These are phyloP conservation scores for Silurus meridionalis DNA, from an alignment of 2,113 vertebrate genomes.

Conservation along the genomic window DNA sequence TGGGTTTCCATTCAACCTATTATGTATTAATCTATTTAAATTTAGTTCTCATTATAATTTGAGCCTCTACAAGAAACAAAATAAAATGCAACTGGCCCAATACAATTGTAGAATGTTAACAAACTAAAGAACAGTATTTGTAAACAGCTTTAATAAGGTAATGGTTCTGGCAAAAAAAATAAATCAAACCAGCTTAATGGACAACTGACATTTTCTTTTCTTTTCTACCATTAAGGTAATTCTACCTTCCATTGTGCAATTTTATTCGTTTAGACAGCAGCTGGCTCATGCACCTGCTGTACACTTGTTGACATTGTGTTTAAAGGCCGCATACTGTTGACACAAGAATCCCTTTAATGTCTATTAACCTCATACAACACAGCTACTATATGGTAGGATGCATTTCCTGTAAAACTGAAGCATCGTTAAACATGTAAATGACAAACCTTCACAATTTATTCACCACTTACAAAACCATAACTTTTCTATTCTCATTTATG, in stretches of 20 bases:
- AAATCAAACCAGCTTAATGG: background rate
- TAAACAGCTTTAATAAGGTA: background rate
- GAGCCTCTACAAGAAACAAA: background rate
- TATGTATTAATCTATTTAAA: background rate
- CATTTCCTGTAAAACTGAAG: background rate
- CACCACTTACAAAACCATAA: background rate
- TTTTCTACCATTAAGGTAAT: background rate
- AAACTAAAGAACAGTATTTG: background rate
- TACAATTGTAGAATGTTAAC: background rate
- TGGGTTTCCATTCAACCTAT: background rate
- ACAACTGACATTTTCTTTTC: background rate
- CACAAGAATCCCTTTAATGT: background rate
- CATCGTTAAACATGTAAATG: background rate
- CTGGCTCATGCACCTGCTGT: constrained; percentile 14
- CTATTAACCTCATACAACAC: background rate
- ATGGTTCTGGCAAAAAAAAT: background rate
- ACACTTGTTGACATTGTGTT: constrained; percentile 7
- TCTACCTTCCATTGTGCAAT: background rate
- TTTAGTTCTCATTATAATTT: background rate
- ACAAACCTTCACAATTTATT: background rate
- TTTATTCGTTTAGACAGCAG: constrained; percentile 1
- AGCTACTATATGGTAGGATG: background rate
- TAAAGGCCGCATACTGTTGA: background rate
- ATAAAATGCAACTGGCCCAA: too few relatives aligned
- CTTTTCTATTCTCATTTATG: background rate